These are phyloP conservation scores for Trichopria drosophilae DNA, from an alignment of 2,888 invertebrate genomes.

Conservation along the genomic window DNA sequence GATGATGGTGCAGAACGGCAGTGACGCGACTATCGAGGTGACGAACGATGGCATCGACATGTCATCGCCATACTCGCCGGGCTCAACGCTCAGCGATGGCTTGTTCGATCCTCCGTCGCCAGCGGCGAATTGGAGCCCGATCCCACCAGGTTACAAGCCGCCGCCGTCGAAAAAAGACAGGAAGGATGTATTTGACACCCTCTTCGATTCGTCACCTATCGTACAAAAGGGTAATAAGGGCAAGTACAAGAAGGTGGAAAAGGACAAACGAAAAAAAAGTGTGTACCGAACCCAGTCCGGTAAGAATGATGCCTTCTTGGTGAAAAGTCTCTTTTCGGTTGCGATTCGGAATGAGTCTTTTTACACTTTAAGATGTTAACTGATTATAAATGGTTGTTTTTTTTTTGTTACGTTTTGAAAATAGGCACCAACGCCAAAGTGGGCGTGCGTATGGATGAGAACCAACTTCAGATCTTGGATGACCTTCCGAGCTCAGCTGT, in stretches of 20 bases:
- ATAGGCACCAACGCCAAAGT: conserved; percentile 68
- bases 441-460: conserved; percentile 76
- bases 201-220: conserved; percentile 67
- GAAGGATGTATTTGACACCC: conserved; percentile 66
- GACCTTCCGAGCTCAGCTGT: conserved; percentile 91
- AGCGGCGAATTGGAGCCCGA: conserved; percentile 45
- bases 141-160: conserved; percentile 44
- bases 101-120: conserved; percentile 77
- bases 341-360: no score
- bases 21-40: conserved; percentile 48
- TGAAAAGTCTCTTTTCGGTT: no score
- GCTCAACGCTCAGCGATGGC: conserved; percentile 86
- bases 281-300: conserved; percentile 30
- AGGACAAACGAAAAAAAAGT: conserved; percentile 61
- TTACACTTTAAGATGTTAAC: no score
- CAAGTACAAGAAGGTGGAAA: conserved; percentile 57
- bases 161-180: conserved; percentile 49
- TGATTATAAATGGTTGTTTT: no score
- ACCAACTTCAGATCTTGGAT: conserved; percentile 80
- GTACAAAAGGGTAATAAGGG: conserved; percentile 51
- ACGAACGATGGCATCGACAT: conserved; percentile 68
- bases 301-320: conserved; percentile 22
- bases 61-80: conserved; percentile 86
- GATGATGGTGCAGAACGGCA: conserved; percentile 55
- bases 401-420: no score